Base-by-base conservation (phyloP, 2,888 invertebrate genomes). In the Drosophila atroscutellata region DNA sequence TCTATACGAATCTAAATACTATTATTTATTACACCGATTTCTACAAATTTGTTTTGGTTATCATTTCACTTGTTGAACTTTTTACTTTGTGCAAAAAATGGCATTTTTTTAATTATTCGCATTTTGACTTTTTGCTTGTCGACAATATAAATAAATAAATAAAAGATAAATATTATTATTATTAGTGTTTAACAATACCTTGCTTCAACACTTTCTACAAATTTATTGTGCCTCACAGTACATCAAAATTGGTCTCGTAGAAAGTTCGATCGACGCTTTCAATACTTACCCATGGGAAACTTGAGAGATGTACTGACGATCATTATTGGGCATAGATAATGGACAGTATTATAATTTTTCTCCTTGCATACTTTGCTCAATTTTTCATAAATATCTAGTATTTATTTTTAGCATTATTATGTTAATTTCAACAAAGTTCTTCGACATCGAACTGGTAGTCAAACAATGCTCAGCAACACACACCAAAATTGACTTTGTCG, bases 391-490 rank as follows among this genome's bases (percentile, higher is more conserved):
- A 36, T 36, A 36, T 15, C 7, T 15, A 18, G 3, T 7, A 36
- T 18, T 36, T 42, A 42, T 42, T 20, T 42, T 20, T 13, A 20
- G 42, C 42, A 42, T 13, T 20, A 20, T 20, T 42, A 42, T 11
- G 20, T 32, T 3, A 28, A 51, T 15, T 51, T 20, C 20, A 7
- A 7, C 20, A 18, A 15, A 49, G 20, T 45, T 13, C 3, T 24
- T n/a, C 18, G 26, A 45, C 32, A 61, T 52, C 54, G 24, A 34
- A 26, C 18, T 56, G 66, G 28, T 49, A 42, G 50, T 55, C 24
- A 67, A 68, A 65, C 61, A 77, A 49, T 69, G 69, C 62, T 47
- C 26, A 51, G n/a, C 37, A 49, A 39, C 74, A 67, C 18, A 50
- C 42, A 32, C 11, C 9, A 37, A 51, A 58, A 36, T 52, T 15